Evolutionary conservation across 2,888 invertebrate genomes (phyloP), one percentile per base, ranked within the genome.

Genomic region (Spialia ferax): DNA sequence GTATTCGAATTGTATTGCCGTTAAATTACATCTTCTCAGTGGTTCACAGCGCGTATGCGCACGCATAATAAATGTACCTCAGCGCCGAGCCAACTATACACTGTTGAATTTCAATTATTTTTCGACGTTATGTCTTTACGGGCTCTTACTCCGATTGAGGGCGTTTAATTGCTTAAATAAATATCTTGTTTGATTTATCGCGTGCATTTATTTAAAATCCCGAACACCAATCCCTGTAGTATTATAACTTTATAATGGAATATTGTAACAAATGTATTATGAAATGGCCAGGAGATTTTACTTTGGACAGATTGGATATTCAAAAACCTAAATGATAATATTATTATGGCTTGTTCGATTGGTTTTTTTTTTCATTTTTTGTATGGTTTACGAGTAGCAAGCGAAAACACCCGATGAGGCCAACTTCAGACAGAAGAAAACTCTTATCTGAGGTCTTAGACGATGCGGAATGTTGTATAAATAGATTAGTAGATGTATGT

Each of bases 91-190:
- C 64, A 62, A 64, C 67, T 61, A 73, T 75, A 75, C 74, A 73
- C 74, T 72, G 73, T 73, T 78, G 74, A 77, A 78, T 77, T 82
- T 83, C 78, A 82, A 83, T 83, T 84, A 80, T 79, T 75, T 79
- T 80, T 77, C 72, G 75, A 77, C 74, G 74, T 77, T 72, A 72
- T 74, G 72, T 77, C 75, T 79, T 79, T 78, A 79, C 77, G 69
- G 71, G 72, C 69, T 70, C 74, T 72, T 72, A 69, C 72, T 75
- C 74, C 73, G 75, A 81, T 77, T 77, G 81, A 79, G 80, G 81
- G 81, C 80, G 81, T 83, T 84, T 84, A 80, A 81, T 86, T 83
- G 82, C 79, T 79, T 76, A 79, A 82, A 82, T 84, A 81, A 83
- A 82, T 83, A 80, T 80, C 76, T 63, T 75, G 52, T 74, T 75